phyloP scores from a whole-genome alignment of 2,797 vertebrate species.

The Sebastes nivosus region DNA sequence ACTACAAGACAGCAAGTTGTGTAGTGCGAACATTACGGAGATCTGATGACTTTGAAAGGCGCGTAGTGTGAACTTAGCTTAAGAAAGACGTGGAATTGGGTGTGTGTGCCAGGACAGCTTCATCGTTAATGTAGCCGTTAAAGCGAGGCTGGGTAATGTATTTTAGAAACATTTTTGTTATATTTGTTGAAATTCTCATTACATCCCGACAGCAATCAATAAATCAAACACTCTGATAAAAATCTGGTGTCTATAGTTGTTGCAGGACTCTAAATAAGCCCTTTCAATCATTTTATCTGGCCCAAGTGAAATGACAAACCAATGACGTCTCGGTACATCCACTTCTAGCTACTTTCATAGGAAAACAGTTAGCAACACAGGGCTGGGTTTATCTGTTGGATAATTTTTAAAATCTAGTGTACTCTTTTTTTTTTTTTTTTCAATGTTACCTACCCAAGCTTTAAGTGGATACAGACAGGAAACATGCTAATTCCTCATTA shows the following conservation, averaged over 20 bases:
- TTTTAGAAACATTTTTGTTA: not conserved
- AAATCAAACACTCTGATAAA: not conserved
- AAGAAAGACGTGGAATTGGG: not conserved
- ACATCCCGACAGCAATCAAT: not conserved
- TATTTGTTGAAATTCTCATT: not conserved
- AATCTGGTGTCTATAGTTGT: not conserved
- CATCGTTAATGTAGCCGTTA: not conserved
- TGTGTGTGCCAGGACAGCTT: not conserved
- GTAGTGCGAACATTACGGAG: no score
- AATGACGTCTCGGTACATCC: no score
- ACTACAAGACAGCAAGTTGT: no score
- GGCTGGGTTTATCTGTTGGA: not conserved
- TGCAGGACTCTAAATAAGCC: not conserved
- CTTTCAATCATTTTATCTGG: not conserved
- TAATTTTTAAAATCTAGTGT: not conserved
- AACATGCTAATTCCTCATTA: not conserved
- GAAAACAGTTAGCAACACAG: not conserved
- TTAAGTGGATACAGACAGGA: not conserved
- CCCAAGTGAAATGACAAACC: not conserved
- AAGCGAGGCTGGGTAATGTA: not conserved
- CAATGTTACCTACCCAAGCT: not conserved
- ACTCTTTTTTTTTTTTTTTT: not conserved
- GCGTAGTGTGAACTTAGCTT: no score
- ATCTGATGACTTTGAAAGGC: no score
- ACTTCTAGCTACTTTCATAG: not conserved